A percentile compares a stretch with the other conserved stretches of the same genome.
Evolutionary conservation across 2,888 invertebrate genomes (phyloP).

Genomic region (Lamellibrachia satsuma): DNA sequence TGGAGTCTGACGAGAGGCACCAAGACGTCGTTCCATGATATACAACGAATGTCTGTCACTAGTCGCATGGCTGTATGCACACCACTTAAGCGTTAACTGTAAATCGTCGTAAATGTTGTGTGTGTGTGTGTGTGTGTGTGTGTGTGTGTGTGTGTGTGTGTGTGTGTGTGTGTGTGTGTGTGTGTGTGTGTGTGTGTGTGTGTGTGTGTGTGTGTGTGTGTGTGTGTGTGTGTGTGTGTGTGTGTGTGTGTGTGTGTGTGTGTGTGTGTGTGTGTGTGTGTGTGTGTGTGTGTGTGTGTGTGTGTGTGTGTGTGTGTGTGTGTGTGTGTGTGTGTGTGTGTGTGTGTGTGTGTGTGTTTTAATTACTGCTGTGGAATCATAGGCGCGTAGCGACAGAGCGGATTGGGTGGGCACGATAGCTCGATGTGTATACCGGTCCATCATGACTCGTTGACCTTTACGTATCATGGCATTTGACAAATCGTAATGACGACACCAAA

Average conservation of each 20-base stretch:
- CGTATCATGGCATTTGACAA: not conserved
- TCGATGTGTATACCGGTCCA: not conserved
- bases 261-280: not conserved
- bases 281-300: not conserved
- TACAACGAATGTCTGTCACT: not conserved
- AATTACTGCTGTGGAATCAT: not conserved
- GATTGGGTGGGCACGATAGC: too few relatives aligned
- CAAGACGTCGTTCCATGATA: not conserved
- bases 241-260: not conserved
- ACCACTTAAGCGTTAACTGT: not conserved
- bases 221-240: not conserved
- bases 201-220: not conserved
- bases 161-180: not conserved
- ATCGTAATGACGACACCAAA: not conserved
- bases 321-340: not conserved
- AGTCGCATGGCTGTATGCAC: not conserved
- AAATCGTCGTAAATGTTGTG: not conserved
- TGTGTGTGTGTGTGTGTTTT: not conserved
- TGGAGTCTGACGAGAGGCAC: not conserved
- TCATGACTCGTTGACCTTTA: not conserved
- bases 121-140: not conserved
- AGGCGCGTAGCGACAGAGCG: not conserved
- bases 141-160: not conserved
- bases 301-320: not conserved
- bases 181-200: not conserved